Percentiles rank a stretch among this genome's conserved stretches.
Evolutionary conservation across 2,888 invertebrate genomes (phyloP).

Genomic region (Drosophila fungiperda): DNA sequence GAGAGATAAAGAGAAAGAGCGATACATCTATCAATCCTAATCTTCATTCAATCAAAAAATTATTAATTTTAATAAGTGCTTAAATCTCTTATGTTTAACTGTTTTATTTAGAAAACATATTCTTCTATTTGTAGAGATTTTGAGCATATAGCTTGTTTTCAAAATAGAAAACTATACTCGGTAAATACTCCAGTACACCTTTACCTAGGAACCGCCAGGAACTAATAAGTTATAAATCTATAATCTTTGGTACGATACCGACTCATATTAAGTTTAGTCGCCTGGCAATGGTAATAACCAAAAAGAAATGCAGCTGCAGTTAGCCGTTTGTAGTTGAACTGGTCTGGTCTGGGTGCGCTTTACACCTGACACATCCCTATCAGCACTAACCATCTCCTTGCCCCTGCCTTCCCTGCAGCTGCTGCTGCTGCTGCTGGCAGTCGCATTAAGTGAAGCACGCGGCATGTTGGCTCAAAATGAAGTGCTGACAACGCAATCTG

Average conservation of each 20-base stretch:
- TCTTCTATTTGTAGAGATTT: not conserved
- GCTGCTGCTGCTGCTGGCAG: slow-evolving; percentile 26
- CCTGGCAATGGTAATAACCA: slow-evolving; percentile 44
- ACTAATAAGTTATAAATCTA: not conserved
- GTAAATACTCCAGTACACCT: not conserved
- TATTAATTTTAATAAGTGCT: not conserved
- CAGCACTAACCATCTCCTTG: not conserved
- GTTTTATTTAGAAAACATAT: not conserved
- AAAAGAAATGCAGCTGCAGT: slow-evolving; percentile 50
- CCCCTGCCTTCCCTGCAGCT: not conserved
- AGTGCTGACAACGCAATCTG: slow-evolving; percentile 75
- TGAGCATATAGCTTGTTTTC: not conserved
- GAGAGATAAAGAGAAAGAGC: not conserved
- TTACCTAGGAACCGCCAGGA: too few relatives aligned
- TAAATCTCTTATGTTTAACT: not conserved
- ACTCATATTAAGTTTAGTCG: slow-evolving; percentile 27
- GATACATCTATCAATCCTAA: not conserved
- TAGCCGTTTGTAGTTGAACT: slow-evolving; percentile 5
- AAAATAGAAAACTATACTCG: not conserved
- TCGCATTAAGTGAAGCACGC: slow-evolving; percentile 74
- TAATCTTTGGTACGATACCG: not conserved
- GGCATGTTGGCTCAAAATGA: slow-evolving; percentile 77
- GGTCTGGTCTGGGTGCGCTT: slow-evolving; percentile 1
- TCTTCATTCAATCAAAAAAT: not conserved
- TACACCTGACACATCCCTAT: slow-evolving; percentile 16